These are phyloP conservation scores for Ceriagrion tenellum DNA, from an alignment of 2,888 invertebrate genomes.

Conservation along the genomic window DNA sequence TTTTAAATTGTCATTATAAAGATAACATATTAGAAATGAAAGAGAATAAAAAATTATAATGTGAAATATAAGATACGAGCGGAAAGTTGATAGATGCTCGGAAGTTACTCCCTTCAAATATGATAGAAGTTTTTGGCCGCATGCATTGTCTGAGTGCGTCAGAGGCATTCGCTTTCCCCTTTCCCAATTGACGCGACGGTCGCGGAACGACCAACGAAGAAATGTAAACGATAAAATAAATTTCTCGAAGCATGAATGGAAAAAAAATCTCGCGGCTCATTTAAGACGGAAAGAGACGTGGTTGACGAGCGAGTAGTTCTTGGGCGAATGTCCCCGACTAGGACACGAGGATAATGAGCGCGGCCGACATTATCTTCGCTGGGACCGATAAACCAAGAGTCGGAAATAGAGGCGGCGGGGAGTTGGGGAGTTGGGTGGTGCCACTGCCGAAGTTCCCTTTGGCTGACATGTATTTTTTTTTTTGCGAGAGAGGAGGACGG, in stretches of 20 bases:
- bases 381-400: not conserved
- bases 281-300: no score
- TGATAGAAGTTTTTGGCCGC: no score
- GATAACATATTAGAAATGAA: no score
- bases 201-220: not conserved
- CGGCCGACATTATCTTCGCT: not conserved
- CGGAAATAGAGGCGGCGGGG: slow-evolving; percentile 1
- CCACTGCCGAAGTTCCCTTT: not conserved
- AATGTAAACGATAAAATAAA: not conserved
- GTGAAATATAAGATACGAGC: no score
- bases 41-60: no score
- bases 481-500: not conserved
- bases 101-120: no score
- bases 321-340: not conserved
- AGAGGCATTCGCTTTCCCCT: not conserved
- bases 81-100: no score
- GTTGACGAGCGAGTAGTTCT: not conserved
- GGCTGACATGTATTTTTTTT: not conserved
- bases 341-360: not conserved
- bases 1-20: no score
- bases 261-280: not conserved
- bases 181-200: not conserved
- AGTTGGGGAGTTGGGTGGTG: not conserved
- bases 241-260: not conserved
- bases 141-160: not conserved